Evolutionary conservation across 2,888 invertebrate species (phyloP).

Genomic region (Odontocerum albicorne): DNA sequence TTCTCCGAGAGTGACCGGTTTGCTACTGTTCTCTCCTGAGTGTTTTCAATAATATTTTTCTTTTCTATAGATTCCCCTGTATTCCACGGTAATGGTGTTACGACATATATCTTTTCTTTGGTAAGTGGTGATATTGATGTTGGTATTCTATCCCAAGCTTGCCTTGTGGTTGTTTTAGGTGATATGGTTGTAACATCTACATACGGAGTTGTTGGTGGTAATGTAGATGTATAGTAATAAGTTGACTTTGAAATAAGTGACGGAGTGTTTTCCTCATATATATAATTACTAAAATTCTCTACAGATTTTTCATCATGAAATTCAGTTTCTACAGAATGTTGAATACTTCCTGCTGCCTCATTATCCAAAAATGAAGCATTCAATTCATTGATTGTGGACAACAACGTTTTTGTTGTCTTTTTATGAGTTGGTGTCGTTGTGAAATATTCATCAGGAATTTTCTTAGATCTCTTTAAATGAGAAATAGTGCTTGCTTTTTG

Average conservation of each 20-base stretch:
- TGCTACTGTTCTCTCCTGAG: neutral
- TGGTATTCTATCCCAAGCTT: conserved; percentile 68
- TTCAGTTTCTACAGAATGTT: conserved; percentile 41
- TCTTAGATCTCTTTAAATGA: conserved; percentile 66
- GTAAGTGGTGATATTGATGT: conserved; percentile 75
- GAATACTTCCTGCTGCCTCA: conserved; percentile 53
- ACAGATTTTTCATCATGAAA: conserved; percentile 37
- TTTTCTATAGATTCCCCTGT: conserved; percentile 37
- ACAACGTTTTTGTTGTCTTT: conserved; percentile 38
- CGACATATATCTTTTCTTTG: conserved; percentile 80
- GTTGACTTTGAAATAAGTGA: conserved; percentile 26
- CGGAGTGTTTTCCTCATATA: conserved; percentile 39
- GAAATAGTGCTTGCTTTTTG: conserved; percentile 58
- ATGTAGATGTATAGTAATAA: conserved; percentile 33
- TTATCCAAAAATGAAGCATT: conserved; percentile 53
- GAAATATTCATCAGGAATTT: conserved; percentile 76
- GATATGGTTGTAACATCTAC: conserved; percentile 51
- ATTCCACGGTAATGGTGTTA: conserved; percentile 71
- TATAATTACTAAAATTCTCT: conserved; percentile 41
- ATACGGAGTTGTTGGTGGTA: conserved; percentile 49
- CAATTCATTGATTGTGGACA: conserved; percentile 44
- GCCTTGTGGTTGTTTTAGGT: conserved; percentile 48
- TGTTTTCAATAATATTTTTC: neutral
- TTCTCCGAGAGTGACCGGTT: neutral
- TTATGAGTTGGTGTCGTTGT: conserved; percentile 59